Evolutionary conservation across 2,797 vertebrate species (phyloP).

Genomic region (Triplophysa yarkandensis): DNA sequence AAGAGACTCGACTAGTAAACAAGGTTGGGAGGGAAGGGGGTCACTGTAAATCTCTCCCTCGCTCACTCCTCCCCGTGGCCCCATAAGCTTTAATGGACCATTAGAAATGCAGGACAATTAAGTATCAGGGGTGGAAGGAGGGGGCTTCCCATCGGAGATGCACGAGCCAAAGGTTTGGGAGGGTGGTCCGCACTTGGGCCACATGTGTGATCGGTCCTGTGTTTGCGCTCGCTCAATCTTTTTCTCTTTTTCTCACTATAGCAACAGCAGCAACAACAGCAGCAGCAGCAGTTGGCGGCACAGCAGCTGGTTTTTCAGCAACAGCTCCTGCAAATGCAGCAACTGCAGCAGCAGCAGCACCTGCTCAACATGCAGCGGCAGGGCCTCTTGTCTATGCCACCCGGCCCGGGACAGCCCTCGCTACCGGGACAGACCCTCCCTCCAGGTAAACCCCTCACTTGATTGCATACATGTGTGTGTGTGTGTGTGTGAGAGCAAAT

Average conservation of each 20-base stretch:
- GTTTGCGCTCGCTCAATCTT: slow-evolving; percentile 42
- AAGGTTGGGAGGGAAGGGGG: slow-evolving; percentile 58
- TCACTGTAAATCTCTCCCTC: slow-evolving; percentile 48
- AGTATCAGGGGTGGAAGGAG: slow-evolving; percentile 62
- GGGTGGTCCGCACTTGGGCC: slow-evolving; percentile 12
- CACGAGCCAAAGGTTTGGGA: neutral
- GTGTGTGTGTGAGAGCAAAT: slow-evolving; percentile 9
- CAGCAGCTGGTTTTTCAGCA: slow-evolving; percentile 99
- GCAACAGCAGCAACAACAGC: slow-evolving; percentile 80
- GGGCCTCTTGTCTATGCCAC: slow-evolving; percentile 96
- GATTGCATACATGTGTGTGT: slow-evolving; percentile 53
- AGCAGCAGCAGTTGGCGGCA: slow-evolving; percentile 97
- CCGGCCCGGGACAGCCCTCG: slow-evolving; percentile 87
- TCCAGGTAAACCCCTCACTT: slow-evolving; percentile 82
- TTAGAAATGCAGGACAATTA: slow-evolving; percentile 79
- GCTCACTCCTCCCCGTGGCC: slow-evolving; percentile 57
- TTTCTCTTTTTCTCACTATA: slow-evolving; percentile 67
- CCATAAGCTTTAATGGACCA: slow-evolving; percentile 76
- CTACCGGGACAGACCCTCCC: slow-evolving; percentile 94
- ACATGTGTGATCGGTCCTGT: slow-evolving; percentile 43
- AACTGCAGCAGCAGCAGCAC: slow-evolving; percentile 98
- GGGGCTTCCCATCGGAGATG: neutral
- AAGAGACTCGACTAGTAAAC: slow-evolving; percentile 72
- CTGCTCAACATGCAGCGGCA: slow-evolving; percentile 99
- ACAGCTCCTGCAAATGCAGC: slow-evolving; percentile 99